Percentiles rank a stretch among this genome's conserved stretches.
Evolutionary conservation across 2,113 vertebrate species (phyloP).

Genomic region (Chascanopsetta lugubris): DNA sequence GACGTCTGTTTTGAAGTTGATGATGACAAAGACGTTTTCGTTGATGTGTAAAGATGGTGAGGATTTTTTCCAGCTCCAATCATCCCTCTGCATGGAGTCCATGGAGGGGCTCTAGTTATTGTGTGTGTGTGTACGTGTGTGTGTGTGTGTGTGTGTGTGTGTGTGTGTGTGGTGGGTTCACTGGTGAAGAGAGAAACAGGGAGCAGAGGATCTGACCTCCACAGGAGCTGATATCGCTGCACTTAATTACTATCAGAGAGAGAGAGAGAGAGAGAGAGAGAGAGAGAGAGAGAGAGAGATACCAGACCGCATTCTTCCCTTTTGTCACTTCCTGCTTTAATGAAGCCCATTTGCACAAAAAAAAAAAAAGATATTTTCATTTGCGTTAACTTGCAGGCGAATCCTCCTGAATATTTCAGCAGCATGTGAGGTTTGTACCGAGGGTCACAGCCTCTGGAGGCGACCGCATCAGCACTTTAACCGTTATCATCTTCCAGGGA

Average conservation of each 20-base stretch:
- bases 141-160: background rate
- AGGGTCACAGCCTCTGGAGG: background rate
- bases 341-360: conserved; percentile 39
- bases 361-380: conserved; percentile 28
- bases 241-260: conserved; percentile 47
- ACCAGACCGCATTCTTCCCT: conserved; percentile 32
- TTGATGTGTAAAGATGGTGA: background rate
- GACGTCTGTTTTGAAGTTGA: conserved; percentile 11
- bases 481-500: background rate
- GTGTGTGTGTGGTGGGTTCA: background rate
- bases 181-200: conserved; percentile 14
- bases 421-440: conserved; percentile 4
- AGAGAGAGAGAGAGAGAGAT: background rate
- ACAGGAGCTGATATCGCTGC: conserved; percentile 35
- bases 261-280: conserved; percentile 3
- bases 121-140: conserved; percentile 10
- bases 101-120: conserved; percentile 29
- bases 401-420: conserved; percentile 46
- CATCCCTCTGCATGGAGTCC: background rate
- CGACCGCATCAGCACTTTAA: conserved; percentile 40
- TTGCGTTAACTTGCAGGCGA: conserved; percentile 25
- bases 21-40: conserved; percentile 8
- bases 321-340: conserved; percentile 54
- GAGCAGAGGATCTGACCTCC: conserved; percentile 48
- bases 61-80: conserved; percentile 7